These are phyloP conservation scores for Chrysochloris asiatica DNA, from an alignment of 2,113 vertebrate species.

Conservation along the genomic window DNA sequence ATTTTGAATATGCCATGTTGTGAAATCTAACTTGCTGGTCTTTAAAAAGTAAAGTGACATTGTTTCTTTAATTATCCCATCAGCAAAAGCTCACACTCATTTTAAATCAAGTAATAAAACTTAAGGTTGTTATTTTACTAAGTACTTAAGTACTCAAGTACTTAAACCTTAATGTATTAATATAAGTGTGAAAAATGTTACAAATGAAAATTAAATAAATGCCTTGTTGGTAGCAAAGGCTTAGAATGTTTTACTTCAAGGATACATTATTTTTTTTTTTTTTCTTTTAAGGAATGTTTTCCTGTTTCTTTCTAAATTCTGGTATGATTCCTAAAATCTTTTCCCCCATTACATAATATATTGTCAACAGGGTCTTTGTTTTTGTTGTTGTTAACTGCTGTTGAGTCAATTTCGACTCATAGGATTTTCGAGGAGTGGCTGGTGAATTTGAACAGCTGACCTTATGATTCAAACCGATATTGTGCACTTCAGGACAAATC, in stretches of 20 bases:
- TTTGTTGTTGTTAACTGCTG: too few species aligned
- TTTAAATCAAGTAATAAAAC: conserved; percentile 25
- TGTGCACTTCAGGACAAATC: too few species aligned
- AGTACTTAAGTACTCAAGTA: not conserved
- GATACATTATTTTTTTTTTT: not conserved
- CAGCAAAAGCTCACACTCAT: not conserved
- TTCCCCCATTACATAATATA: not conserved
- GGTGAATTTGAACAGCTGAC: too few species aligned
- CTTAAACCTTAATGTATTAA: not conserved
- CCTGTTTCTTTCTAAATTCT: not conserved
- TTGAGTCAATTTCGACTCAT: too few species aligned
- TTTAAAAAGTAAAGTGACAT: conserved; percentile 18
- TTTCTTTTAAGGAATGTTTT: not conserved
- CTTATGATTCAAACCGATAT: too few species aligned
- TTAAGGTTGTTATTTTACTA: conserved; percentile 17
- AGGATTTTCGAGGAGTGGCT: too few species aligned
- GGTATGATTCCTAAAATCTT: conserved; percentile 1
- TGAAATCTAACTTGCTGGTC: not conserved
- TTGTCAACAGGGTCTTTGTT: not conserved
- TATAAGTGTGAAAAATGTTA: not conserved
- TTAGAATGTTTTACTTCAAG: not conserved
- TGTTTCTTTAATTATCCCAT: not conserved
- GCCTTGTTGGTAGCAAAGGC: not conserved
- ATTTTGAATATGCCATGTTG: not conserved
- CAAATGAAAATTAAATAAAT: conserved; percentile 19